phyloP scores from a whole-genome alignment of 2,113 vertebrate species.

The Psilopogon haemacephalus region DNA sequence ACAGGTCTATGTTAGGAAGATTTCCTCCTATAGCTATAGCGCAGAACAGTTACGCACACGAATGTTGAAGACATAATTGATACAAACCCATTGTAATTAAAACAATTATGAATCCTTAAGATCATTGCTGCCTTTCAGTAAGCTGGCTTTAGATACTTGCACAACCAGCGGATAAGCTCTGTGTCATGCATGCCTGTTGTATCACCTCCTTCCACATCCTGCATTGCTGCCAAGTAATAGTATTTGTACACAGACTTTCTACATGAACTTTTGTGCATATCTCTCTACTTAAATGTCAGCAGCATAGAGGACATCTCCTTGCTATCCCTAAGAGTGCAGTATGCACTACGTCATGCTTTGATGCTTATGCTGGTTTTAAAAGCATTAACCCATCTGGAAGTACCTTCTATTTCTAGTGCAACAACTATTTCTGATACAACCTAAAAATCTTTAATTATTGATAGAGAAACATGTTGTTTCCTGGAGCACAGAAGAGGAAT shows the following conservation, averaged over 20 bases:
- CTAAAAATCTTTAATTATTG: background rate
- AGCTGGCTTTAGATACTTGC: background rate
- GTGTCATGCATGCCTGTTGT: background rate
- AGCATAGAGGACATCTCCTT: background rate
- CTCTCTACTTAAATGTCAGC: background rate
- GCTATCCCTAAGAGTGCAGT: background rate
- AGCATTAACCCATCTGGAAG: background rate
- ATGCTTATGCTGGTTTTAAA: background rate
- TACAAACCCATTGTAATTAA: background rate
- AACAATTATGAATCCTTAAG: background rate
- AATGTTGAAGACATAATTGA: background rate
- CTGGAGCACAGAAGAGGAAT: background rate
- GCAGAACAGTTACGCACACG: background rate
- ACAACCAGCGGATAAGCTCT: background rate
- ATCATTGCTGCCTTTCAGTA: background rate
- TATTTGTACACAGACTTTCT: no score
- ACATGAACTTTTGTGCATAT: background rate
- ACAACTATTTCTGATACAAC: background rate
- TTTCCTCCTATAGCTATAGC: background rate
- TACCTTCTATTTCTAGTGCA: background rate
- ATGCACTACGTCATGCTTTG: background rate
- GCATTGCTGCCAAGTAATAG: background rate
- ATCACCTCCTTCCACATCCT: background rate
- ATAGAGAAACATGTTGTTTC: background rate
- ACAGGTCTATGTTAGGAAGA: background rate